Evolutionary conservation across 2,797 vertebrate species (phyloP), one percentile per base, ranked within the genome.

Genomic region (Neomorphus geoffroyi): DNA sequence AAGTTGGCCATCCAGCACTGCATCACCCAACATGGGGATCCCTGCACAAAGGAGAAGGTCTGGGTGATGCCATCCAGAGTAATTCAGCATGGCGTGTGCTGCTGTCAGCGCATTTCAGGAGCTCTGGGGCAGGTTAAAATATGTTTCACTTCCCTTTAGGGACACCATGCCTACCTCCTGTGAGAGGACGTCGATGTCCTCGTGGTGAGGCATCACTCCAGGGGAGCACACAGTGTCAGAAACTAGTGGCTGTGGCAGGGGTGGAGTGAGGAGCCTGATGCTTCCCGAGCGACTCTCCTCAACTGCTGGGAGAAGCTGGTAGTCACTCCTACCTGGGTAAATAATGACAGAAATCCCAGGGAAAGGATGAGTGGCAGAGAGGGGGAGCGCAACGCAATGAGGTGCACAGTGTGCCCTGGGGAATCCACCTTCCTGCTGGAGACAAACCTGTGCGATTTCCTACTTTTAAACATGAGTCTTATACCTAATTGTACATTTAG

Each of bases 21-120:
- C 7, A 11, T 22, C 58, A 15, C 53, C 58, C 78, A 43, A 28
- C 23, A 18, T 0, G 0, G 39, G 32, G 23, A 18, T 30, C 64
- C 33, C 51, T 32, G 50, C 37, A 14, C 0, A 0, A 74, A 81
- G 37, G 28, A 51, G 26, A 17, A 6, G 35, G 54, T 62, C 28
- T 1, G 1, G 15, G n/a, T 2, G 7, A 53, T 1, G 1, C 30
- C 24, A 33, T 39, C 17, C 37, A 46, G 39, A 21, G 39, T 1
- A 1, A 3, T 7, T 61, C 33, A 41, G 30, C 45, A 11, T 0
- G 0, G 66, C 1, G 0, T 19, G 30, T 41, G 66, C 71, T 53
- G n/a, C 58, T 65, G 0, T 18, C 16, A 64, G 64, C 6, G 5
- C 0, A 1, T 14, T 23, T 33, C 30, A 0, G 0, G 39, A 33